Base-by-base conservation (phyloP, 2,888 invertebrate genomes). In the Tiliacea citrago region DNA sequence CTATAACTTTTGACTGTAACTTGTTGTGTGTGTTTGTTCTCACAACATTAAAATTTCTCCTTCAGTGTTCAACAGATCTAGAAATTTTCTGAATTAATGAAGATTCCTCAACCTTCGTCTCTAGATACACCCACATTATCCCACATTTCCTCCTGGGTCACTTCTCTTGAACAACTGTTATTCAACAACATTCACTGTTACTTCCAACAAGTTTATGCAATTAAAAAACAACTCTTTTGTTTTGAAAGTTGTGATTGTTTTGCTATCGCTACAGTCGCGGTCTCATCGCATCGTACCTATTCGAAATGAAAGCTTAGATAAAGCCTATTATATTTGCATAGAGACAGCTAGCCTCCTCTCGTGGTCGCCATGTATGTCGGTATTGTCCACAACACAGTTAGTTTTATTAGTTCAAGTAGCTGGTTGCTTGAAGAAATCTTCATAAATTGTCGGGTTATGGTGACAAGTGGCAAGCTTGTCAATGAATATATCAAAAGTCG, bases 301-400 rank as follows among this genome's bases (percentile, higher is more conserved):
- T 79, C 68, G 79, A 83, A 82, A 85, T 77, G 73, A 86, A 81
- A 83, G 81, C 85, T 85, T 81, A 91, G 93, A 95, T 93, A 94
- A 92, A 90, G 92, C 90, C 93, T 92, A 94, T 94, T 89, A 93
- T 93, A 95, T 95, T 95, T 93, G 94, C 95, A 95, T 95, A 94
- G 89, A 94, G 91, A 94, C 86, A 87, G n/a, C n/a, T n/a, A n/a
- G 91, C 80, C 86, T 75, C 82, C 86, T 83, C 87, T 85, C 87
- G 84, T 81, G 90, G 88, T 85, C 90, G 87, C 86, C 88, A 89
- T 93, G 92, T 94, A 92, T 91, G 89, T 88, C 82, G 80, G 88
- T 91, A 90, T 91, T 91, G 91, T 90, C 90, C 91, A 88, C 89
- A 84, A 87, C 85, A 24, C 78, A 88, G 85, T 87, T 89, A 83